These are phyloP conservation scores for Yponomeuta plumbellus DNA, from an alignment of 2,888 invertebrate species.

Conservation along the genomic window DNA sequence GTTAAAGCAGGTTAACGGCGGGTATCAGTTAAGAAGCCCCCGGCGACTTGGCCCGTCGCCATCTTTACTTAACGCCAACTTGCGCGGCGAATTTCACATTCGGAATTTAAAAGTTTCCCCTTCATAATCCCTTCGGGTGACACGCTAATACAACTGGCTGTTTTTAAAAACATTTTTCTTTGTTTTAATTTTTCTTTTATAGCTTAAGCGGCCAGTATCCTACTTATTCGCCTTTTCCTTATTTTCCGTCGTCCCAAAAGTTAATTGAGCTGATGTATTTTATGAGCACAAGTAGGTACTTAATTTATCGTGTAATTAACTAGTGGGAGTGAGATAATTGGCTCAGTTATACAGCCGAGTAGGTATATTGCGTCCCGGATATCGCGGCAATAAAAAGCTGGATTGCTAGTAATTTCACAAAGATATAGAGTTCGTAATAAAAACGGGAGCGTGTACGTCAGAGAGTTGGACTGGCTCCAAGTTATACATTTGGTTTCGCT, in stretches of 20 bases:
- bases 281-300: background rate
- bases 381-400: background rate
- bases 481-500: background rate
- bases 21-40: conserved; percentile 21
- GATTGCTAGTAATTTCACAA: conserved; percentile 1
- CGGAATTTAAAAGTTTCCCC: background rate
- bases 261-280: background rate
- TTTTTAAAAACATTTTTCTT: background rate
- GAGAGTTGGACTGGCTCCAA: conserved; percentile 7
- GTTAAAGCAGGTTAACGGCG: conserved; percentile 39
- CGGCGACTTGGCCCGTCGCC: conserved; percentile 21
- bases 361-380: background rate
- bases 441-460: background rate
- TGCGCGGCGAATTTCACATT: background rate
- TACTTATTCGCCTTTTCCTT: background rate
- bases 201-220: background rate
- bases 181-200: background rate
- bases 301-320: background rate
- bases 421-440: conserved; percentile 1
- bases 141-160: background rate
- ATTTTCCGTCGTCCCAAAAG: background rate
- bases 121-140: background rate
- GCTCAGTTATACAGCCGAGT: background rate
- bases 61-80: conserved; percentile 10
- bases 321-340: background rate